Conservation (phyloP, 2,797 vertebrate genomes). For the Adelosebastes latens region DNA sequence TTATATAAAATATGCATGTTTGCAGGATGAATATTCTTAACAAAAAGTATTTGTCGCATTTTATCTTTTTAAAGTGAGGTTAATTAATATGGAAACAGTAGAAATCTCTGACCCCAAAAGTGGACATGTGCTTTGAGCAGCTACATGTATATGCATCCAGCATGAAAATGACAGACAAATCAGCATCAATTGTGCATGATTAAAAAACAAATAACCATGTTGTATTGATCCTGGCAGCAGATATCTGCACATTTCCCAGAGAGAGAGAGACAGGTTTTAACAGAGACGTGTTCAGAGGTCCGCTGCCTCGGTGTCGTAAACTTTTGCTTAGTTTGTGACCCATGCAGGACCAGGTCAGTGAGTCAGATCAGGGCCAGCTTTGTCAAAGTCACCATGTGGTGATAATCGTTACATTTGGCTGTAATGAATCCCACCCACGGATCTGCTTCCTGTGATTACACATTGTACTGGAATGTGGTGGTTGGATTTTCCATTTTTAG, state of each 20-base stretch:
- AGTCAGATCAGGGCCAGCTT: constrained; percentile 68
- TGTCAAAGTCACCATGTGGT: constrained; percentile 58
- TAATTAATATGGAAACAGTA: constrained; percentile 14
- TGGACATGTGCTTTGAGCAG: constrained; percentile 18
- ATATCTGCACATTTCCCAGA: constrained; percentile 52
- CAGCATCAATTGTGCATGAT: constrained; percentile 44
- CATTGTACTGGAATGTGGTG: constrained; percentile 4
- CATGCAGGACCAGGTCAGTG: constrained; percentile 87
- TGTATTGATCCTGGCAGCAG: constrained; percentile 56
- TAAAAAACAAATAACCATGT: constrained; percentile 42
- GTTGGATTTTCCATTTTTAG: constrained; percentile 26
- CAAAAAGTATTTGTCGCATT: neutral
- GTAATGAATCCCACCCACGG: constrained; percentile 43
- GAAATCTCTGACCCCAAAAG: constrained; percentile 45
- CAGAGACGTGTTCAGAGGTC: constrained; percentile 87
- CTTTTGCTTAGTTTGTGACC: constrained; percentile 92
- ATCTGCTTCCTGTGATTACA: constrained; percentile 37
- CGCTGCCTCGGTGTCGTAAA: constrained; percentile 82
- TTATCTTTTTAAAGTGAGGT: neutral
- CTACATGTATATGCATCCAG: constrained; percentile 26
- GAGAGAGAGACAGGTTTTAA: constrained; percentile 73
- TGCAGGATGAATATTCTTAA: neutral
- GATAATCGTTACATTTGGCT: constrained; percentile 58
- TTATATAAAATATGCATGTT: neutral
- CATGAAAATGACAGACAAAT: constrained; percentile 34